A percentile compares a stretch with the other conserved stretches of the same genome.
Conservation (phyloP, 2,113 vertebrate species). For the Eclectus roratus region DNA sequence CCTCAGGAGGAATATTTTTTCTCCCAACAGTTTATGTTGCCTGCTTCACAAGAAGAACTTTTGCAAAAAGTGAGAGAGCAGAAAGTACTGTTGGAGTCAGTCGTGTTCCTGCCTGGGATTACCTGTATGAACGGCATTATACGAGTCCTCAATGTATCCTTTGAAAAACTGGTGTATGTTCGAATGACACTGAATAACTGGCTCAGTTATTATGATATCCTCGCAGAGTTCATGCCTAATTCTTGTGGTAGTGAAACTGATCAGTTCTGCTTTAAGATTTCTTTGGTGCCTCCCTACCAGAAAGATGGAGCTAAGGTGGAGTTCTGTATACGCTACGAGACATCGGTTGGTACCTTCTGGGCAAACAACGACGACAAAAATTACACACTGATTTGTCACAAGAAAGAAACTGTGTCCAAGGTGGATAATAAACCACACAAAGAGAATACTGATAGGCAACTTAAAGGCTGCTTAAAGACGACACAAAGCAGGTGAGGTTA, state of each 20-base stretch:
- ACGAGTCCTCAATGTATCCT: constrained; percentile 91
- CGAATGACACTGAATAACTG: constrained; percentile 86
- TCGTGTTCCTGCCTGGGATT: constrained; percentile 80
- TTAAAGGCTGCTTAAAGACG: constrained; percentile 90
- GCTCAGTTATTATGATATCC: constrained; percentile 86
- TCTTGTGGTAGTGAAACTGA: constrained; percentile 90
- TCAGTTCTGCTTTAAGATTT: constrained; percentile 88
- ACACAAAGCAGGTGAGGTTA: constrained; percentile 81
- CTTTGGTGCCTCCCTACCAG: constrained; percentile 82
- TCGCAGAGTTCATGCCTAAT: constrained; percentile 89
- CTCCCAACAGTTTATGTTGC: constrained; percentile 81
- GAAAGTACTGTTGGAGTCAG: constrained; percentile 85
- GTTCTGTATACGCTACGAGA: constrained; percentile 94
- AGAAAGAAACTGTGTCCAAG: constrained; percentile 68
- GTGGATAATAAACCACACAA: constrained; percentile 65
- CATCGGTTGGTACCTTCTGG: constrained; percentile 87
- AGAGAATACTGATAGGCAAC: constrained; percentile 74
- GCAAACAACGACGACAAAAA: constrained; percentile 89
- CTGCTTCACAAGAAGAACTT: constrained; percentile 81
- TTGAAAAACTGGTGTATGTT: constrained; percentile 85
- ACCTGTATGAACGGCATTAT: constrained; percentile 84
- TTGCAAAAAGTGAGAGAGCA: constrained; percentile 78
- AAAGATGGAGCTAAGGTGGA: constrained; percentile 83
- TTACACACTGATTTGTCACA: constrained; percentile 87
- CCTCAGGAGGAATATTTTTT: constrained; percentile 82